These are phyloP conservation scores for Equus przewalskii DNA, from an alignment of 2,113 vertebrate species.

Conservation along the genomic window DNA sequence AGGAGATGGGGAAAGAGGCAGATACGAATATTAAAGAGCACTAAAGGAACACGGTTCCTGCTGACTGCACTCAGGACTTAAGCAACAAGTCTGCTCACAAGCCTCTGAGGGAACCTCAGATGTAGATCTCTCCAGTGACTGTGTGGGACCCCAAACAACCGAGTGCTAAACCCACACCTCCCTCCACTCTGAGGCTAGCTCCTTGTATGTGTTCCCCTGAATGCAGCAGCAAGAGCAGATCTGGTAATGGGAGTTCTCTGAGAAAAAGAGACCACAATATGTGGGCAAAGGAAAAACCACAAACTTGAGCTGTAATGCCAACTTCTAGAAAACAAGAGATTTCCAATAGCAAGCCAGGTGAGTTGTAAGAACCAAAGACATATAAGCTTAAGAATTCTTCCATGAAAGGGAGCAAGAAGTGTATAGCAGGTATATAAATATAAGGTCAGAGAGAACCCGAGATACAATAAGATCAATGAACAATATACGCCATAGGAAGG, in stretches of 20 bases:
- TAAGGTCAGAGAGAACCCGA: not conserved
- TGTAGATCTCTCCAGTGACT: not conserved
- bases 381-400: not conserved
- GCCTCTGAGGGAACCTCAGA: not conserved
- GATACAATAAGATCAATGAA: not conserved
- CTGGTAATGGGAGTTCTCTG: not conserved
- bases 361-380: not conserved
- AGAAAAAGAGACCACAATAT: not conserved
- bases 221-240: not conserved
- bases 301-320: not conserved
- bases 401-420: not conserved
- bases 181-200: not conserved
- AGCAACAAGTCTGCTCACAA: not conserved
- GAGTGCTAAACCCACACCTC: not conserved
- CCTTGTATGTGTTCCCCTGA: not conserved
- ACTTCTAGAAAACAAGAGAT: not conserved
- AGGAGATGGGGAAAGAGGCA: not conserved
- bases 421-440: not conserved
- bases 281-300: not conserved
- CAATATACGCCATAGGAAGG: not conserved
- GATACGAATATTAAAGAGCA: not conserved
- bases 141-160: not conserved
- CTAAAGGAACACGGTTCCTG: not conserved
- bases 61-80: not conserved
- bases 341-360: not conserved